A percentile compares a stretch with the other conserved stretches of the same genome.
Conservation (phyloP, 2,888 invertebrate genomes). For the Cancer borealis region DNA sequence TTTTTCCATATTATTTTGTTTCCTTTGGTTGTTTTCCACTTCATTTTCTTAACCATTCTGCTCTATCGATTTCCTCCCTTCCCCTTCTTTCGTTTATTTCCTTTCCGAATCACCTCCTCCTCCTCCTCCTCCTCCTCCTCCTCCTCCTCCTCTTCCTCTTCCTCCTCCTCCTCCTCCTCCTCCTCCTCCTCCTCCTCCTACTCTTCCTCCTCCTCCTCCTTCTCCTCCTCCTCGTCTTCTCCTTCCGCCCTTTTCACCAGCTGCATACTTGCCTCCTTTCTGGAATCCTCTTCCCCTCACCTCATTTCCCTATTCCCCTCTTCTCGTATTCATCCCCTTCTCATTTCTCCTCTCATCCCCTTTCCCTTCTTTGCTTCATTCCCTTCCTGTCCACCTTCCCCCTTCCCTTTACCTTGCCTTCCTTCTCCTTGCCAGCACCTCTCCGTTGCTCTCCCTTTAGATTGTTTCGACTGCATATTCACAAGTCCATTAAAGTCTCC, state of each 20-base stretch:
- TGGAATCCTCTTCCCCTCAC: neutral
- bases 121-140: neutral
- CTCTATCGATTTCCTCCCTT: neutral
- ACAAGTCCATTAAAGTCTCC: constrained; percentile 56
- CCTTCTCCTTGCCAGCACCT: neutral
- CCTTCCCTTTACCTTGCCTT: neutral
- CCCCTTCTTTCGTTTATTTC: neutral
- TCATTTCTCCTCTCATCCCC: neutral
- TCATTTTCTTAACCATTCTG: neutral
- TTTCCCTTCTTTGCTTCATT: neutral
- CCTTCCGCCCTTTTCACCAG: neutral
- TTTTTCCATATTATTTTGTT: neutral
- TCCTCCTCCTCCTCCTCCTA: neutral
- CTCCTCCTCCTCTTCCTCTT: neutral
- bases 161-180: constrained; percentile 1
- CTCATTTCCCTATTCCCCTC: constrained; percentile 35
- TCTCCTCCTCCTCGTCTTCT: neutral
- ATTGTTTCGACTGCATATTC: constrained; percentile 51
- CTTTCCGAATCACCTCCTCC: neutral
- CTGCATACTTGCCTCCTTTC: neutral
- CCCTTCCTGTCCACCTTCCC: neutral
- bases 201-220: neutral
- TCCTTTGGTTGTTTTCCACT: neutral
- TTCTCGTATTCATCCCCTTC: neutral
- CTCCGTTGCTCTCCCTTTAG: neutral